Conservation (phyloP, 2,888 invertebrate species). For the Drosophila mimica region DNA sequence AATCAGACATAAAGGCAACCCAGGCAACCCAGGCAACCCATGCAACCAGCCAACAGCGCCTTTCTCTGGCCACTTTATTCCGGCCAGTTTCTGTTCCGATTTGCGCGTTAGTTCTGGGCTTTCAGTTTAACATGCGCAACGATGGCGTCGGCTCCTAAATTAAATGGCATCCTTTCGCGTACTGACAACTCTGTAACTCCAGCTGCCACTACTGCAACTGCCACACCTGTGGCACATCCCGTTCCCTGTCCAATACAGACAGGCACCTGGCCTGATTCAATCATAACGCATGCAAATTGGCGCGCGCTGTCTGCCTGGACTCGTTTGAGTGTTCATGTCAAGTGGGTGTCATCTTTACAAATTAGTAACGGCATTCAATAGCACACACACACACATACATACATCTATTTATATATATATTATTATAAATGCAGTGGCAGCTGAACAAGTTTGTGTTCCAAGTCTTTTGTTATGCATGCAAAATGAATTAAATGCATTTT, state of each 20-base stretch:
- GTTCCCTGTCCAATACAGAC: constrained; percentile 21
- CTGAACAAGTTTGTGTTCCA: constrained; percentile 57
- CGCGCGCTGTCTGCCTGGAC: constrained; percentile 21
- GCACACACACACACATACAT: constrained; percentile 6
- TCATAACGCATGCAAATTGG: constrained; percentile 44
- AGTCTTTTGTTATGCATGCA: constrained; percentile 54
- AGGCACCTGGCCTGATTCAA: constrained; percentile 45
- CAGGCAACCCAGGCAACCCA: neutral
- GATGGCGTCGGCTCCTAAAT: constrained; percentile 23
- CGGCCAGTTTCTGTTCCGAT: constrained; percentile 27
- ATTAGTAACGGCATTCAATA: constrained; percentile 73
- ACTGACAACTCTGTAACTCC: neutral
- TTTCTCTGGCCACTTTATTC: constrained; percentile 10
- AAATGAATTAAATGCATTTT: neutral
- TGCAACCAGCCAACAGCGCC: constrained; percentile 8
- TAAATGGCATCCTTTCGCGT: constrained; percentile 26
- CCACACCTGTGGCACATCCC: constrained; percentile 51
- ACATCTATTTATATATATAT: neutral
- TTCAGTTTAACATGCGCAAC: constrained; percentile 20
- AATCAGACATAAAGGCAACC: constrained; percentile 4
- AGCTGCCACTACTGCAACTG: constrained; percentile 13
- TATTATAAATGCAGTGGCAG: constrained; percentile 20
- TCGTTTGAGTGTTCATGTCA: constrained; percentile 45
- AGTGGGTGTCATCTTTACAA: constrained; percentile 72
- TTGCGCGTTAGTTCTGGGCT: constrained; percentile 19